These are phyloP conservation scores for Meteorus colon DNA, from an alignment of 2,888 invertebrate species.

Conservation along the genomic window DNA sequence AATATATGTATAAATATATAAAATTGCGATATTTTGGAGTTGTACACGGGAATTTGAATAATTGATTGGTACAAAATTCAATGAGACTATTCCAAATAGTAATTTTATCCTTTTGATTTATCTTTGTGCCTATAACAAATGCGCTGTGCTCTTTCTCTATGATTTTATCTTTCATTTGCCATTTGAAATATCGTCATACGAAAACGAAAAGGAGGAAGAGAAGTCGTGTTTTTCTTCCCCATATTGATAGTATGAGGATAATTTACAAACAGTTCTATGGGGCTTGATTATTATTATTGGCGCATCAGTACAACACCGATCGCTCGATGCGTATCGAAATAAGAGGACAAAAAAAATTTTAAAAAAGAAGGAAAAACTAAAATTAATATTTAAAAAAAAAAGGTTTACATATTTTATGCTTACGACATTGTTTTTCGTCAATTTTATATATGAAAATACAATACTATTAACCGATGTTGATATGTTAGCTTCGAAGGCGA, in stretches of 20 bases:
- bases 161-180: conserved; percentile 18
- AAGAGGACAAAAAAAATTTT: not conserved
- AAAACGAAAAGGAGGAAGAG: conserved; percentile 26
- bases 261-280: not conserved
- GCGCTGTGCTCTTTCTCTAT: conserved; percentile 36
- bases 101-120: conserved; percentile 30
- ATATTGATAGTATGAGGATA: not conserved
- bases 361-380: not conserved
- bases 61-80: conserved; percentile 41
- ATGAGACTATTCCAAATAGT: conserved; percentile 42
- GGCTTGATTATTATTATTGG: not conserved
- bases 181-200: conserved; percentile 18
- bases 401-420: conserved; percentile 48
- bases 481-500: conserved; percentile 52
- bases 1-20: conserved; percentile 48
- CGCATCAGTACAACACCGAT: not conserved
- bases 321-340: conserved; percentile 31
- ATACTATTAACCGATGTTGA: conserved; percentile 52
- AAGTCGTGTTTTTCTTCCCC: not conserved
- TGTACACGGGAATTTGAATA: conserved; percentile 28
- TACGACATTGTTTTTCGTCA: conserved; percentile 44
- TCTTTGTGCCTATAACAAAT: conserved; percentile 41
- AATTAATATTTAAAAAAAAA: conserved; percentile 22
- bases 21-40: conserved; percentile 49
- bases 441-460: conserved; percentile 44